These are phyloP conservation scores for Leuctra nigra DNA, from an alignment of 2,888 invertebrate species.

Conservation along the genomic window DNA sequence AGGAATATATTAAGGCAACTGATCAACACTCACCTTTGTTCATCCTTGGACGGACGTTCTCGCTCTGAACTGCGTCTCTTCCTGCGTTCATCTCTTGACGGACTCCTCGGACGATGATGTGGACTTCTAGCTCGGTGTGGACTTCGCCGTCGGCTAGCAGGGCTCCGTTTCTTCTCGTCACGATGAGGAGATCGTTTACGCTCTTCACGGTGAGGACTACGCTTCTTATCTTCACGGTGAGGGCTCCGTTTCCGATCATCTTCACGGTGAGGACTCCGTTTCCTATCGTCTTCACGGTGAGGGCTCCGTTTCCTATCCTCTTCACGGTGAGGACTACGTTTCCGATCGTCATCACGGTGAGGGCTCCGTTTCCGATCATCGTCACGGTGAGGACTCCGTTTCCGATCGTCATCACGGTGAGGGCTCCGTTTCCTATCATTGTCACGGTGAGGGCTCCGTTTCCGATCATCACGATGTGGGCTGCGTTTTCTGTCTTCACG, in stretches of 20 bases:
- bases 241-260: too few species aligned
- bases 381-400: too few species aligned
- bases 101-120: neutral
- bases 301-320: neutral
- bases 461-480: neutral
- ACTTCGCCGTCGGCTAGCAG: neutral
- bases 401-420: too few species aligned
- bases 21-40: neutral
- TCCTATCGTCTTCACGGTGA: neutral
- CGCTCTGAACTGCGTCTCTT: neutral
- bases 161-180: neutral
- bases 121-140: slow-evolving; percentile 12
- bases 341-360: too few species aligned
- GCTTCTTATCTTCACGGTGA: slow-evolving; percentile 3
- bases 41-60: neutral
- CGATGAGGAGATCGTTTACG: neutral
- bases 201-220: neutral
- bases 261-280: neutral
- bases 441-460: slow-evolving; percentile 10
- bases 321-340: too few species aligned
- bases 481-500: slow-evolving; percentile 7
- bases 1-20: too few species aligned
- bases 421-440: too few species aligned
- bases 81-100: neutral
- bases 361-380: too few species aligned